Evolutionary conservation across 1,140 invertebrate genomes (phyloP).

Genomic region (Euwallacea similis): DNA sequence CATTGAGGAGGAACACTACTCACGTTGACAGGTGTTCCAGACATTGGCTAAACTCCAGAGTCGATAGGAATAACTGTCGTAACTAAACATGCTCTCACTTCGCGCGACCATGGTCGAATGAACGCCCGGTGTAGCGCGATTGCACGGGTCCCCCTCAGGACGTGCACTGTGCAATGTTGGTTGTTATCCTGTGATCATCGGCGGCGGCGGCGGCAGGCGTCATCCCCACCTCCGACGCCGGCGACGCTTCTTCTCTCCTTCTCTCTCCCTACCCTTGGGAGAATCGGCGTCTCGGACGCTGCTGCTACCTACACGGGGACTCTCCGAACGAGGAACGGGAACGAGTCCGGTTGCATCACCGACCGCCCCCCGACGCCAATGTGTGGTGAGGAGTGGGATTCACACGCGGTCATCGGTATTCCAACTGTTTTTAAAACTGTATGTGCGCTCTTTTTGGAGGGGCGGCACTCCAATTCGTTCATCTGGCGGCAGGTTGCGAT

Average conservation of each 20-base stretch:
- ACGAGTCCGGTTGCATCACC: slow-evolving; percentile 36
- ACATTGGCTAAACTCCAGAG: slow-evolving; percentile 72
- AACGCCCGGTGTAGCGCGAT: slow-evolving; percentile 42
- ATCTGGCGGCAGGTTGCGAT: slow-evolving; percentile 1
- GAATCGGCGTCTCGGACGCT: slow-evolving; percentile 23
- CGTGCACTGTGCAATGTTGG: slow-evolving; percentile 41
- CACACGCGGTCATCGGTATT: slow-evolving; percentile 13
- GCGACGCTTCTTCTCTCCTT: slow-evolving; percentile 27
- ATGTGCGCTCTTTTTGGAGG: background rate
- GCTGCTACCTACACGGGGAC: slow-evolving; percentile 47
- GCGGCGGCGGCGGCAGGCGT: slow-evolving; percentile 52
- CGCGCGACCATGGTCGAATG: slow-evolving; percentile 66
- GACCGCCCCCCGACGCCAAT: slow-evolving; percentile 36
- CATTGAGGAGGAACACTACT: slow-evolving; percentile 53
- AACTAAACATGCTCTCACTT: slow-evolving; percentile 67
- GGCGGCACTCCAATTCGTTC: background rate
- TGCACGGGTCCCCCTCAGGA: slow-evolving; percentile 42
- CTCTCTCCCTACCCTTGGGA: slow-evolving; percentile 20
- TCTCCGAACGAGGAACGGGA: slow-evolving; percentile 10
- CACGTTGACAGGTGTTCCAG: slow-evolving; percentile 69
- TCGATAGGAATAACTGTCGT: slow-evolving; percentile 70
- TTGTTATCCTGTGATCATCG: slow-evolving; percentile 59
- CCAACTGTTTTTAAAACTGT: background rate
- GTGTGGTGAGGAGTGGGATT: slow-evolving; percentile 8
- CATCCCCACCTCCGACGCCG: slow-evolving; percentile 50